Percentiles rank a stretch among this genome's conserved stretches.
Evolutionary conservation across 2,888 invertebrate species (phyloP).

Genomic region (Eupeodes latifasciatus): DNA sequence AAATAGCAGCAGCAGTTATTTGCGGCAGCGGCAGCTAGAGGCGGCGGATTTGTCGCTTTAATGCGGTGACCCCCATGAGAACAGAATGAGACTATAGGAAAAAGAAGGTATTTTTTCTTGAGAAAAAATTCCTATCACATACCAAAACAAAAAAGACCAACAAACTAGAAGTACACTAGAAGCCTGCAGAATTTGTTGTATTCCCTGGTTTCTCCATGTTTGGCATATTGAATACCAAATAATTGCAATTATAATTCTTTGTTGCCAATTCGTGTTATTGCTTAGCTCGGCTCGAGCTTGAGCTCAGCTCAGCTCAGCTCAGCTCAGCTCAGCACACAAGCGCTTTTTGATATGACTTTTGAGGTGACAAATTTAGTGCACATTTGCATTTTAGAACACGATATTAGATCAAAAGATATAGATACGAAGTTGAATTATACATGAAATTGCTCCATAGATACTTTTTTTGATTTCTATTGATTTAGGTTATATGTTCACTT

Average conservation of each 20-base stretch:
- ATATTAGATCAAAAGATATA: conserved; percentile 58
- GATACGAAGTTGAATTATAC: background rate
- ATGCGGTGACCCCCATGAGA: conserved; percentile 66
- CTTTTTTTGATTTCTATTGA: conserved; percentile 7
- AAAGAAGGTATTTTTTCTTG: conserved; percentile 35
- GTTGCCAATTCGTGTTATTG: conserved; percentile 12
- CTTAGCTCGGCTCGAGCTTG: background rate
- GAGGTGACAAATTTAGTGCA: conserved; percentile 73
- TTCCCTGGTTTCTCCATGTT: conserved; percentile 46
- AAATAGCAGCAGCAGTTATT: conserved; percentile 12
- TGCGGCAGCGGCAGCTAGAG: background rate
- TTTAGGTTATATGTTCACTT: conserved; percentile 68
- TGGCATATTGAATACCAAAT: conserved; percentile 59
- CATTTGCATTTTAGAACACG: conserved; percentile 69
- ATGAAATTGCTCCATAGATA: conserved; percentile 48
- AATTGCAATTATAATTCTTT: conserved; percentile 52
- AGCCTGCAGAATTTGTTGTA: conserved; percentile 3
- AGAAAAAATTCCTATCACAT: conserved; percentile 60
- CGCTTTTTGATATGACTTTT: background rate
- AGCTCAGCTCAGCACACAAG: background rate
- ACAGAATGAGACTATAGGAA: conserved; percentile 38
- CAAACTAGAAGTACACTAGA: background rate
- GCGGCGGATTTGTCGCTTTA: conserved; percentile 29
- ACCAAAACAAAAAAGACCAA: conserved; percentile 40
- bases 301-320: too few species aligned